phyloP scores from a whole-genome alignment of 2,888 invertebrate genomes.

The Smittia aterrima region DNA sequence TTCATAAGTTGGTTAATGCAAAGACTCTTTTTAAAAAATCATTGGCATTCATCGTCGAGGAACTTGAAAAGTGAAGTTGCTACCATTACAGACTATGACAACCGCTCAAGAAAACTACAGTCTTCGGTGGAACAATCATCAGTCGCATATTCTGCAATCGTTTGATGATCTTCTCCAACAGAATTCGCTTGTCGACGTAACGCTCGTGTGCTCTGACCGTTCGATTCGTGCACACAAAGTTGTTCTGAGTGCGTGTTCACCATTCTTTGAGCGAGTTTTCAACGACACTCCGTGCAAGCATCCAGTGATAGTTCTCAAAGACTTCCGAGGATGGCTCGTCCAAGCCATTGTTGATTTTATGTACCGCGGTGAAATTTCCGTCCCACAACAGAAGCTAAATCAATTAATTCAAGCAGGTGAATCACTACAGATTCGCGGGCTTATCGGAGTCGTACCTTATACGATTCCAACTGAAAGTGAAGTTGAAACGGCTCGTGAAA shows the following conservation, averaged over 20 bases:
- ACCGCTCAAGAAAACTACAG: slow-evolving; percentile 78
- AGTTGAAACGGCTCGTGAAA: slow-evolving; percentile 52
- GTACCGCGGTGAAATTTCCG: slow-evolving; percentile 90
- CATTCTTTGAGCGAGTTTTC: slow-evolving; percentile 85
- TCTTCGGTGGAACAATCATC: slow-evolving; percentile 92
- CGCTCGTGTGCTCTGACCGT: slow-evolving; percentile 82
- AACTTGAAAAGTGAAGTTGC: too few relatives aligned
- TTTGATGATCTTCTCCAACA: slow-evolving; percentile 86
- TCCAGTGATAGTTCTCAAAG: slow-evolving; percentile 83
- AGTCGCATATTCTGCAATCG: slow-evolving; percentile 79
- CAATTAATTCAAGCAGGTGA: slow-evolving; percentile 81
- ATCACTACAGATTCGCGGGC: slow-evolving; percentile 77
- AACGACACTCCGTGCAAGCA: slow-evolving; percentile 91
- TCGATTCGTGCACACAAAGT: slow-evolving; percentile 88
- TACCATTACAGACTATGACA: slow-evolving; percentile 30
- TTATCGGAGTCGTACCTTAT: slow-evolving; percentile 60
- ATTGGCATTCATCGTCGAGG: too few relatives aligned
- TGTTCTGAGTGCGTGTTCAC: slow-evolving; percentile 83
- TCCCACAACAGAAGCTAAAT: slow-evolving; percentile 74
- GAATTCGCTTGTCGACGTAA: slow-evolving; percentile 85
- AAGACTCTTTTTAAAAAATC: too few relatives aligned
- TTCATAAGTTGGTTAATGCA: too few relatives aligned
- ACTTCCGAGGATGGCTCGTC: slow-evolving; percentile 85
- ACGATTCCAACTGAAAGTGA: slow-evolving; percentile 54
- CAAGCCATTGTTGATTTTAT: slow-evolving; percentile 89